phyloP scores from a whole-genome alignment of 2,888 invertebrate species.

The Pheosia gnoma region DNA sequence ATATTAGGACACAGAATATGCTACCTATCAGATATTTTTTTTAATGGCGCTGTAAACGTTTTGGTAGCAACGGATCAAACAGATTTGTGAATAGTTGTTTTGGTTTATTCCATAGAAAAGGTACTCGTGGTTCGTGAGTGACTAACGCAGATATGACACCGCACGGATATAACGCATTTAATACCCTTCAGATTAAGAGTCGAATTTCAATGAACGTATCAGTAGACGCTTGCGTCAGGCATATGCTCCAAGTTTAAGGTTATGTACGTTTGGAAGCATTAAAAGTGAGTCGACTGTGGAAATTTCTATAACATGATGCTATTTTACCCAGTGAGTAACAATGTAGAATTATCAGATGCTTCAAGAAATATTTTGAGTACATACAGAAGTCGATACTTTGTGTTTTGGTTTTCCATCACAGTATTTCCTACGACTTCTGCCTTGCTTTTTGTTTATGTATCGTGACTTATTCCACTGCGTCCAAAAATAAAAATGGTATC shows the following conservation, averaged over 20 bases:
- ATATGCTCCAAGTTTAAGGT: neutral
- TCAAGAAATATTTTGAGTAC: no score
- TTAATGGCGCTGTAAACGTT: no score
- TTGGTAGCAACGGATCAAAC: no score
- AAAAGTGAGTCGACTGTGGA: neutral
- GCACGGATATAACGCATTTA: neutral
- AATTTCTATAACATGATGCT: neutral
- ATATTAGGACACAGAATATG: no score
- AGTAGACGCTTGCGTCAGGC: conserved; percentile 1
- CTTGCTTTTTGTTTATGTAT: no score
- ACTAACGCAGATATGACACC: neutral
- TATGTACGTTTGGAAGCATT: neutral
- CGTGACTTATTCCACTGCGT: no score
- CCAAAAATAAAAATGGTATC: no score
- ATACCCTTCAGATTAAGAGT: conserved; percentile 1
- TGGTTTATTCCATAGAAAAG: neutral
- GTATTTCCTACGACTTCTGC: no score
- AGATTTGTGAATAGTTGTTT: neutral
- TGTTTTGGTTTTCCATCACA: neutral
- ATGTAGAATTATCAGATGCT: neutral
- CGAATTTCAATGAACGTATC: neutral
- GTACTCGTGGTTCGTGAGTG: neutral
- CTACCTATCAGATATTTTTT: no score
- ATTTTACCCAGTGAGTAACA: neutral
- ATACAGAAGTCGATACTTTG: neutral